These are phyloP conservation scores for Elephantulus edwardii DNA, from an alignment of 2,113 vertebrate species.

Conservation along the genomic window DNA sequence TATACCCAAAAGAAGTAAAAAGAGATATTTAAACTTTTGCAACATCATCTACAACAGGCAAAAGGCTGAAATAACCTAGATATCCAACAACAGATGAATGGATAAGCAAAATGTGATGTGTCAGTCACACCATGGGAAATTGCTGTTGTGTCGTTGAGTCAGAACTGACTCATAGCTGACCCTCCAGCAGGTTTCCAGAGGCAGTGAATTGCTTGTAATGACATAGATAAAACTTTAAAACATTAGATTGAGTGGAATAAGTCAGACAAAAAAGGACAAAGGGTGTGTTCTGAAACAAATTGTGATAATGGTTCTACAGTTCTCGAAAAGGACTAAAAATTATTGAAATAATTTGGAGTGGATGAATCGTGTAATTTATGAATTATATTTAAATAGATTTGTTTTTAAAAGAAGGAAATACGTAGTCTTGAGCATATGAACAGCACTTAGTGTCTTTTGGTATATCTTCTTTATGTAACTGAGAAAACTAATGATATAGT, in stretches of 20 bases:
- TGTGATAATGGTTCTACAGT: background rate
- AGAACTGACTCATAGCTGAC: no score
- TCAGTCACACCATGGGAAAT: background rate
- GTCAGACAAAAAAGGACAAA: background rate
- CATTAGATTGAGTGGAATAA: background rate
- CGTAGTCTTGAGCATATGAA: rapidly evolving
- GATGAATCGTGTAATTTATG: background rate
- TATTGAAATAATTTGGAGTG: background rate
- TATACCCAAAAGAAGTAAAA: background rate
- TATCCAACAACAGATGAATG: background rate
- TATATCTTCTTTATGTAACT: background rate
- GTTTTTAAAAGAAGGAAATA: background rate
- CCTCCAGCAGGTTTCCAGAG: no score
- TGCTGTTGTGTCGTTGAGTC: no score
- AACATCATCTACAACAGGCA: background rate
- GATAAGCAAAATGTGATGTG: background rate
- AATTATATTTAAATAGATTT: background rate
- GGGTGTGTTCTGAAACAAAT: background rate
- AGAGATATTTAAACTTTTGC: background rate
- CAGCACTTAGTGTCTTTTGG: rapidly evolving
- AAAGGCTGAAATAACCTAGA: background rate
- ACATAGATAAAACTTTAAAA: background rate
- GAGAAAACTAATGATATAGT: rapidly evolving
- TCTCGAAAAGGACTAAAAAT: background rate
- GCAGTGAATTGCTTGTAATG: background rate